phyloP scores from a whole-genome alignment of 2,888 invertebrate genomes.

The Phyto melanocephala region DNA sequence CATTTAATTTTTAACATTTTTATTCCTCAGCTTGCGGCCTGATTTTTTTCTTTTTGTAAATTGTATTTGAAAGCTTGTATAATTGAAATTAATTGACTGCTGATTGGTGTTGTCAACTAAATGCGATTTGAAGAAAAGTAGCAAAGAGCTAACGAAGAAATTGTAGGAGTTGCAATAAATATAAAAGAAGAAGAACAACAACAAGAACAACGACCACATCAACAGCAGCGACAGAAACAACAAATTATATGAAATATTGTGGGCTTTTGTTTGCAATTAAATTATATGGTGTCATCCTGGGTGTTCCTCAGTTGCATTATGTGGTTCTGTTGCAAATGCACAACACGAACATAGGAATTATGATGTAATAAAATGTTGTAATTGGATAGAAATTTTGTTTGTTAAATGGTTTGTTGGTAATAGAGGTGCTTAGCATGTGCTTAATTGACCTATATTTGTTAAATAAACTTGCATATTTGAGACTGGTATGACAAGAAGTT shows the following conservation, averaged over 20 bases:
- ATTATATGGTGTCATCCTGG: constrained; percentile 31
- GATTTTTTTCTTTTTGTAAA: constrained; percentile 40
- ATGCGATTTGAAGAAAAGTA: constrained; percentile 20
- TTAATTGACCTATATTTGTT: neutral
- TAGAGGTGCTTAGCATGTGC: neutral
- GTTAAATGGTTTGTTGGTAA: neutral
- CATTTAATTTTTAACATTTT: constrained; percentile 10
- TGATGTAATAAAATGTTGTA: neutral
- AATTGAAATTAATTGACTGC: constrained; percentile 66
- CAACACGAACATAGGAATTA: neutral
- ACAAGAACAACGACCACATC: neutral
- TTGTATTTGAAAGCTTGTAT: constrained; percentile 56
- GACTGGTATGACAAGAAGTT: no score
- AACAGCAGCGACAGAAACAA: neutral
- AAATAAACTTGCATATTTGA: neutral
- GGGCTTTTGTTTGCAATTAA: neutral
- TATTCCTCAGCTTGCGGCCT: neutral
- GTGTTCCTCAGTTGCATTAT: constrained; percentile 20
- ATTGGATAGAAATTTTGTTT: neutral
- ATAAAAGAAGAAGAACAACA: neutral
- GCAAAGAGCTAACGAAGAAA: neutral
- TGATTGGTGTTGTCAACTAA: constrained; percentile 62
- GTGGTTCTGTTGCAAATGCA: neutral
- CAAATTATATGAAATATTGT: neutral
- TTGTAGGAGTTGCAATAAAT: constrained; percentile 17